phyloP scores from a whole-genome alignment of 1,140 invertebrate genomes.

The Orchestia grillus region DNA sequence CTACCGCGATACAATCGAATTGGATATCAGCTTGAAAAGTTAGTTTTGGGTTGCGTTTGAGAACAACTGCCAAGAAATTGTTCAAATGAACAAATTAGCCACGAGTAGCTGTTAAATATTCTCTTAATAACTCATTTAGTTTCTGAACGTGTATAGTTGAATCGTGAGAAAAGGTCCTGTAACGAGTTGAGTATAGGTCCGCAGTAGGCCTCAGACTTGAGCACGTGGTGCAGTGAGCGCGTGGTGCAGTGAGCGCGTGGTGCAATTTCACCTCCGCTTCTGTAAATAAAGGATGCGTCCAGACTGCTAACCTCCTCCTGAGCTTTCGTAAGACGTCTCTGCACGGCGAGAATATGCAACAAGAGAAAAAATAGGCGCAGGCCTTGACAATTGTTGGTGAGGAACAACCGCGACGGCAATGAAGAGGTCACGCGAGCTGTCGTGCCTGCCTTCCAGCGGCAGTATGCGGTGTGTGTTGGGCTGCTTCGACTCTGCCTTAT shows the following conservation, averaged over 20 bases:
- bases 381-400: not conserved
- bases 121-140: too few relatives aligned
- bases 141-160: too few relatives aligned
- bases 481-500: too few relatives aligned
- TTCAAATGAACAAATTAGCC: too few relatives aligned
- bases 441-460: too few relatives aligned
- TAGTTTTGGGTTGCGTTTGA: not conserved
- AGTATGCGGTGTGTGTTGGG: too few relatives aligned
- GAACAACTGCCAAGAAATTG: not conserved
- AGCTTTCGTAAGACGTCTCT: not conserved
- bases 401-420: too few relatives aligned
- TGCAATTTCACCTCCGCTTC: not conserved
- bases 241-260: conserved; percentile 25
- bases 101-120: too few relatives aligned
- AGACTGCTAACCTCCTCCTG: not conserved
- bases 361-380: not conserved
- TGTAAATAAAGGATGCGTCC: not conserved
- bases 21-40: not conserved
- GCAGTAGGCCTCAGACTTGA: not conserved
- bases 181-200: too few relatives aligned
- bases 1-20: not conserved
- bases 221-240: not conserved
- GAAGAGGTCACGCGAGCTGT: too few relatives aligned
- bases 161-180: too few relatives aligned
- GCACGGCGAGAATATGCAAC: not conserved